Evolutionary conservation across 2,888 invertebrate species (phyloP), one percentile per base, ranked within the genome.

Genomic region (Tipula unca): DNA sequence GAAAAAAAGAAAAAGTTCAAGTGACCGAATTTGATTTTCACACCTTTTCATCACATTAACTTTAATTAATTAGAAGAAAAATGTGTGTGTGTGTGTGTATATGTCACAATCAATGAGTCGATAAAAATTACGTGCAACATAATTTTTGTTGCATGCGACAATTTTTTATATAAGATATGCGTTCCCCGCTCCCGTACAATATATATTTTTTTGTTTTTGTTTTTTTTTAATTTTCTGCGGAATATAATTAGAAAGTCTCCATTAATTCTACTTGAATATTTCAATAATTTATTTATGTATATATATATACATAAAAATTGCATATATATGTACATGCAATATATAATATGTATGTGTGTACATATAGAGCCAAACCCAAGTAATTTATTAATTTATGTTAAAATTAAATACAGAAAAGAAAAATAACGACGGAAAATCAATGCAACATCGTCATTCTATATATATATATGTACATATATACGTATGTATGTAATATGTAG

Each of bases 21-120:
- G 69, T 69, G 69, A 69, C 69, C 69, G 69, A 69, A 69, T 69
- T 69, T 69, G 69, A 69, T 69, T 69, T 69, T 69, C 69, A 69
- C 69, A 69, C 69, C 69, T 69, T 69, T 69, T 69, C n/a, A 69
- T 69, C 69, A 69, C 69, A 69, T 69, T 69, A 69, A 69, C 13
- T 69, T 25, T 25, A 25, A 25, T 69, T 69, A 69, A 69, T 69
- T 69, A 69, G 25, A 25, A 25, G 13, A 69, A 2, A 20, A 10
- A n/a, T 13, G 20, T 69, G 69, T 69, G 32, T 32, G 6, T 32
- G 6, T n/a, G n/a, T n/a, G n/a, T n/a, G n/a, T n/a, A 32, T 32
- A 1, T 32, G 25, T 69, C 69, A 25, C 25, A 69, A 69, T 69
- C 69, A 69, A 69, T 69, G 69, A 69, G 20, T 10, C 69, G 69